A percentile compares a stretch with the other conserved stretches of the same genome.
phyloP scores from a whole-genome alignment of 2,113 vertebrate genomes.

The Sinocyclocheilus maitianheensis region DNA sequence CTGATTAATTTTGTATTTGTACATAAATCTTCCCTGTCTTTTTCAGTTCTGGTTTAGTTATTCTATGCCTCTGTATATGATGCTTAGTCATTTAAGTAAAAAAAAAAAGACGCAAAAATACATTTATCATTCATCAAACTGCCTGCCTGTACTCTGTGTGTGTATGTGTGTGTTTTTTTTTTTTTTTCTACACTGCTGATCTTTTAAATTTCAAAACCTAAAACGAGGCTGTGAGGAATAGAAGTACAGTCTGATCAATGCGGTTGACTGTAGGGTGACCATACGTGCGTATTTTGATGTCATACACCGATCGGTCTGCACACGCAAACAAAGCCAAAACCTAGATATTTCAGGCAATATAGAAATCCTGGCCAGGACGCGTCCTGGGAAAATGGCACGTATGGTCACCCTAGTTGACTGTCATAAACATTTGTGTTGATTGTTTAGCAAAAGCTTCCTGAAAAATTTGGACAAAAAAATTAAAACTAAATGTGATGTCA shows the following conservation, averaged over 20 bases:
- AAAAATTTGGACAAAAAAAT: background rate
- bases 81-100: slow-evolving; percentile 40
- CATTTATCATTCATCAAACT: slow-evolving; percentile 52
- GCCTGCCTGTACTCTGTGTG: slow-evolving; percentile 19
- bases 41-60: slow-evolving; percentile 38
- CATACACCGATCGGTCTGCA: too few species aligned
- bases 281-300: too few species aligned
- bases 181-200: too few species aligned
- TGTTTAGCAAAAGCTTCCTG: background rate
- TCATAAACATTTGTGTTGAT: background rate
- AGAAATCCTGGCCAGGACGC: too few species aligned
- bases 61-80: slow-evolving; percentile 51
- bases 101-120: slow-evolving; percentile 38
- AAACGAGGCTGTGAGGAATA: background rate
- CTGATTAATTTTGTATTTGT: slow-evolving; percentile 57
- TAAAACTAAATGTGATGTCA: too few species aligned
- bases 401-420: background rate
- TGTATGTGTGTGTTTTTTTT: background rate
- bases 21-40: slow-evolving; percentile 50
- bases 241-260: background rate
- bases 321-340: too few species aligned
- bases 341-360: too few species aligned
- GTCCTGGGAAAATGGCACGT: too few species aligned
- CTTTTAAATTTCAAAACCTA: too few species aligned
- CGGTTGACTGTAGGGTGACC: background rate